Evolutionary conservation across 2,888 invertebrate species (phyloP), one percentile per base, ranked within the genome.

Genomic region (Gari tellinella): DNA sequence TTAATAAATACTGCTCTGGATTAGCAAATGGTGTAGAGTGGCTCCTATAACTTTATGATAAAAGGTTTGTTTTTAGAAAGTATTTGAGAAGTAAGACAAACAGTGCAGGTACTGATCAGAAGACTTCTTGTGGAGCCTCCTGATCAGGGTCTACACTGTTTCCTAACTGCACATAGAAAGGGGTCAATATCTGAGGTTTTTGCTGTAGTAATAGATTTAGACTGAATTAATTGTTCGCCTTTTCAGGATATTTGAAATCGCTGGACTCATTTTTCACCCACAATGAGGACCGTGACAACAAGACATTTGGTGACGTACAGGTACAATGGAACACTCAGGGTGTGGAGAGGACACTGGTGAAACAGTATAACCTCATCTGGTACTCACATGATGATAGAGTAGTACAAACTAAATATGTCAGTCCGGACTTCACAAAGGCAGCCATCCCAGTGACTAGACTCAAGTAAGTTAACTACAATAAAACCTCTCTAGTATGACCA

Each of bases 321-420:
- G 80, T 90, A 17, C 81, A 87, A 25, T 92, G 92, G 92, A 84
- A 79, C 1, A 76, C 87, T 1, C 88, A 89, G 75, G 89, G 88
- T 4, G 82, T 86, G 21, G 78, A 77, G 37, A 68, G 70, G 40
- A 77, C 83, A 26, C 76, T 89, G 46, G 66, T 88, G 37, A 86
- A 87, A 69, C 91, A 92, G 83, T 90, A 88, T 78, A 89, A 87
- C 63, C 73, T 91, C 25, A 82, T 87, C 41, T 92, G 91, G 91
- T 89, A 83, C 68, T 85, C 86, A 40, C 81, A 84, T n/a, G 89
- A 86, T 46, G 90, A 91, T 51, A 74, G 86, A 37, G 81, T 85
- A 14, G 80, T 89, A 15, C 90, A 91, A 78, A 89, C 87, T 23
- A 90, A 90, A 80, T 86, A 84, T 62, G 84, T 91, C 40, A 87